Evolutionary conservation across 2,888 invertebrate genomes (phyloP), one percentile per base, ranked within the genome.

Genomic region (Cantharis lateralis): DNA sequence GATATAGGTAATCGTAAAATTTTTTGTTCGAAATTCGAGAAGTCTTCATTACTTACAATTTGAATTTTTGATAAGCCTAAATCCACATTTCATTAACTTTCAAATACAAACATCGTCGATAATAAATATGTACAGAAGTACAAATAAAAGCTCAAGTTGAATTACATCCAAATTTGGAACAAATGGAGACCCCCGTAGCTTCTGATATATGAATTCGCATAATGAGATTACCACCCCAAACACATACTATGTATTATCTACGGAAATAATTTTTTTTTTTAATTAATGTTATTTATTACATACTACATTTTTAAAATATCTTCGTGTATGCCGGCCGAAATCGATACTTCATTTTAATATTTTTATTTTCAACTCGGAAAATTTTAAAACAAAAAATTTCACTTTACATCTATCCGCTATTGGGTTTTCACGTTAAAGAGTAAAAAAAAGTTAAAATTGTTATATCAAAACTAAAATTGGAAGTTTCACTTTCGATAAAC

Each of bases 401-500:
- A 1, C 11, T 13, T 32, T 32, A 48, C 48, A 48, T 48, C n/a
- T n/a, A 48, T 48, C 48, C 48, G n/a, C 48, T 48, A 48, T 48
- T 48, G 48, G n/a, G 48, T 48, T 48, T 48, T n/a, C 48, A 7
- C 48, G 48, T n/a, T 48, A 48, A 48, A 48, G 48, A 48, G 48
- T 5, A 48, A 48, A 48, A 48, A 32, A 48, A 48, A 48, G 48
- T 48, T 48, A 48, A 48, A 48, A 48, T 48, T 48, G 48, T 48
- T 48, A 48, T 48, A 48, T 48, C 48, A 48, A 48, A 32, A 48
- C 48, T 48, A 48, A 48, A 48, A 48, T 48, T 48, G 48, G 48
- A 48, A 48, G 48, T 48, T 48, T 48, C 48, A 24, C 64, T 64
- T 72, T 72, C 48, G 72, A 72, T 18, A 61, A 72, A 18, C 72